Percentiles rank a stretch among this genome's conserved stretches.
These are phyloP conservation scores for Nannobrachium achirus DNA, from an alignment of 2,113 vertebrate species.

Conservation along the genomic window DNA sequence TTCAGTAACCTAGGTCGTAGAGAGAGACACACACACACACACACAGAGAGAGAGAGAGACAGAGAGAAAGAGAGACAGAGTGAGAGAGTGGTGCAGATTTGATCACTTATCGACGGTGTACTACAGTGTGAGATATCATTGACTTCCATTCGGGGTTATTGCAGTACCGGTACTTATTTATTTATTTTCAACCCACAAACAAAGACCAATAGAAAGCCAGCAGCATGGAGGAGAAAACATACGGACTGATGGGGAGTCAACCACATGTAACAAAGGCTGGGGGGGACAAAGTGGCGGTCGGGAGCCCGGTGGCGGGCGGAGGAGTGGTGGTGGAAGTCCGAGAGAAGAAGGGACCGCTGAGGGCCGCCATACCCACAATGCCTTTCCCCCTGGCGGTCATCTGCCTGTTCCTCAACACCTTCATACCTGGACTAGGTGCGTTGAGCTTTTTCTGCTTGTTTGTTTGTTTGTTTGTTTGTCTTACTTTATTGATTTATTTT, in stretches of 20 bases:
- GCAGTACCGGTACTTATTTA: not conserved
- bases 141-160: not conserved
- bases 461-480: not conserved
- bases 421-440: constrained; percentile 96
- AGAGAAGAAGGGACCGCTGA: constrained; percentile 93
- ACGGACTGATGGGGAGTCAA: not conserved
- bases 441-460: constrained; percentile 10
- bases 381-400: constrained; percentile 94
- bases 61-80: constrained; percentile 61
- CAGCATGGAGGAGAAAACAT: not conserved
- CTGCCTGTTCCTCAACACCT: constrained; percentile 97
- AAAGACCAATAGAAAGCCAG: too few relatives aligned
- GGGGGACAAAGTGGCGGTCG: constrained; percentile 54
- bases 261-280: constrained; percentile 4
- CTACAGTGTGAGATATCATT: not conserved
- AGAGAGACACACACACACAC: not conserved
- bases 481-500: too few relatives aligned
- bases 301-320: constrained; percentile 74
- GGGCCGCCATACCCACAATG: constrained; percentile 96
- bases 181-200: not conserved
- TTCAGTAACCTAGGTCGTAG: not conserved
- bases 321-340: constrained; percentile 95
- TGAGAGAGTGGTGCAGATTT: constrained; percentile 17
- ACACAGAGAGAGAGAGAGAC: constrained; percentile 21
- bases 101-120: too few relatives aligned